phyloP scores from a whole-genome alignment of 2,113 vertebrate genomes.

The Nesoenas mayeri region DNA sequence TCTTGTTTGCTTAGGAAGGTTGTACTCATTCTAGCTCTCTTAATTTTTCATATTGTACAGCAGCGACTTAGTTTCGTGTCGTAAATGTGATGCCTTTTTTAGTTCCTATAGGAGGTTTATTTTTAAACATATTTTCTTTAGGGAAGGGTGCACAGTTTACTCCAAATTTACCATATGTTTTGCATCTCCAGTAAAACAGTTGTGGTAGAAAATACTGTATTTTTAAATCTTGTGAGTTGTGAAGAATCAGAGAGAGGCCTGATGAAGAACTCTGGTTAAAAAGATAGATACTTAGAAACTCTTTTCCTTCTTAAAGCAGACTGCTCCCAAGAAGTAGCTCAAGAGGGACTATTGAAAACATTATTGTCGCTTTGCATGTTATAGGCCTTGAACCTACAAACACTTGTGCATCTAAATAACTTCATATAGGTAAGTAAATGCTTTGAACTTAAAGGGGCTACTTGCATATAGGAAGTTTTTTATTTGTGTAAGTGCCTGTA shows the following conservation, averaged over 20 bases:
- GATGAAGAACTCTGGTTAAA: constrained; percentile 19
- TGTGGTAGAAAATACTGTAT: constrained; percentile 7
- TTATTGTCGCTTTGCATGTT: constrained; percentile 33
- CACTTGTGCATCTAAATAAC: constrained; percentile 34
- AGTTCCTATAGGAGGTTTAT: constrained; percentile 32
- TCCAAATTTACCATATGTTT: constrained; percentile 59
- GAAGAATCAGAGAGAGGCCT: constrained; percentile 4
- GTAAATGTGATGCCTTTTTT: constrained; percentile 10
- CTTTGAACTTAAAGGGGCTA: constrained; percentile 11
- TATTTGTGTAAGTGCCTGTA: neutral
- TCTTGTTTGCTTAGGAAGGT: neutral
- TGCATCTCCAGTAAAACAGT: constrained; percentile 31
- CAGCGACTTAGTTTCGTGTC: constrained; percentile 8
- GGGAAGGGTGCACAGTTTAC: constrained; percentile 47
- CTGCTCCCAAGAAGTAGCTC: constrained; percentile 34
- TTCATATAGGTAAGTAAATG: constrained; percentile 13
- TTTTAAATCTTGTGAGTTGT: constrained; percentile 25
- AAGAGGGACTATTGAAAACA: constrained; percentile 28
- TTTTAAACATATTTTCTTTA: constrained; percentile 38
- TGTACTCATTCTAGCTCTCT: neutral
- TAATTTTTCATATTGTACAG: neutral
- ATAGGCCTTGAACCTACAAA: constrained; percentile 42
- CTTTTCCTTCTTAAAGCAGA: neutral
- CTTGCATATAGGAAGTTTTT: constrained; percentile 5
- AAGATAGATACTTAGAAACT: neutral